phyloP scores from a whole-genome alignment of 53 echinoderm and acorn worm genomes.

The Mesocentrotus franciscanus region DNA sequence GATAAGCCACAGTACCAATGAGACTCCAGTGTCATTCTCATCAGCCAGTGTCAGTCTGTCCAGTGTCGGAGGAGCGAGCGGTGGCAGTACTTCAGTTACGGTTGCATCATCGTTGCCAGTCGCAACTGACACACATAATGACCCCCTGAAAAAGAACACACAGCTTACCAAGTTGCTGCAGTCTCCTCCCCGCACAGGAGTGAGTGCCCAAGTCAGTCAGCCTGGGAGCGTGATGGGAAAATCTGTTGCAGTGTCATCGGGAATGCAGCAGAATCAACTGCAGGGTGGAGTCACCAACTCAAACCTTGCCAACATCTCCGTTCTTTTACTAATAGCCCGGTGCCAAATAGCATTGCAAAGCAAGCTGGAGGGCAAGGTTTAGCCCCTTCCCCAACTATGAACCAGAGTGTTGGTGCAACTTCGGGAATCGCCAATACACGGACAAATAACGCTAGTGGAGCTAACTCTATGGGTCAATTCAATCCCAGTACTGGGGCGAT shows the following conservation, averaged over 20 bases:
- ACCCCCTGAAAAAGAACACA: conserved; percentile 88
- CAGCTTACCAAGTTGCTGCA: conserved; percentile 92
- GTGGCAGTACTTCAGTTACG: conserved; percentile 79
- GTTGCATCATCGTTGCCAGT: conserved; percentile 73
- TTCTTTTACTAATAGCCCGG: conserved; percentile 65
- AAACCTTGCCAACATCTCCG: conserved; percentile 62
- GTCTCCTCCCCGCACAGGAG: conserved; percentile 87
- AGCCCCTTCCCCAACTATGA: conserved; percentile 65
- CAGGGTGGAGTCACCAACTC: conserved; percentile 67
- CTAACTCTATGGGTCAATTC: conserved; percentile 85
- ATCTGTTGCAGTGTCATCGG: conserved; percentile 67
- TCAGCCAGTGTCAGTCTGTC: conserved; percentile 56
- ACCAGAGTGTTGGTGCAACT: conserved; percentile 74
- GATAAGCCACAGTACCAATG: conserved; percentile 73
- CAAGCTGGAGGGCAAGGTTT: conserved; percentile 70
- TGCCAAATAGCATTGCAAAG: conserved; percentile 82
- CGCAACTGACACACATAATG: conserved; percentile 72
- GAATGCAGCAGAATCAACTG: conserved; percentile 72
- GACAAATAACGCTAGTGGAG: conserved; percentile 72
- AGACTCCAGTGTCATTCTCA: conserved; percentile 64
- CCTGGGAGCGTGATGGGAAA: conserved; percentile 75
- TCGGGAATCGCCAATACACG: conserved; percentile 70
- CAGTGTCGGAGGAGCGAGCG: conserved; percentile 52
- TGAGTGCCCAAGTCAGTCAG: conserved; percentile 67
- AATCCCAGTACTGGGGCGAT: conserved; percentile 65